These are phyloP conservation scores for Tineola bisselliella DNA, from an alignment of 2,888 invertebrate genomes.

Conservation along the genomic window DNA sequence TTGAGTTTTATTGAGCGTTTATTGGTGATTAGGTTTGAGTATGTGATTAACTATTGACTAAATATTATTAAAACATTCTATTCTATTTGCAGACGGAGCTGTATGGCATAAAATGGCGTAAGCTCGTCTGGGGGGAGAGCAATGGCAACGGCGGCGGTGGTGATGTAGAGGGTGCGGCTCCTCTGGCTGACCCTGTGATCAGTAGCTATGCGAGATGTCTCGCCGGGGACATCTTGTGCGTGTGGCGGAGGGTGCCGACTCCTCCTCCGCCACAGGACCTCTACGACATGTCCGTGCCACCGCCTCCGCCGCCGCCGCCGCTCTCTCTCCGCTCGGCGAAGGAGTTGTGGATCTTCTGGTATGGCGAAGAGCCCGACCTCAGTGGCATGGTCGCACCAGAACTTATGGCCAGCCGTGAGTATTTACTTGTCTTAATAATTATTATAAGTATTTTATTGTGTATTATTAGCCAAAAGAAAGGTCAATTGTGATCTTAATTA, in stretches of 20 bases:
- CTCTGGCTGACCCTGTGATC: slow-evolving; percentile 89
- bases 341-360: slow-evolving; percentile 99
- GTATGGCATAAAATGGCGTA: slow-evolving; percentile 99
- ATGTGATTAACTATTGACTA: neutral
- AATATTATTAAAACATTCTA: neutral
- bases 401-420: slow-evolving; percentile 86
- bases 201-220: slow-evolving; percentile 91
- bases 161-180: slow-evolving; percentile 64
- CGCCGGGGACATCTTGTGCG: slow-evolving; percentile 95
- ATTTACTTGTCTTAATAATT: slow-evolving; percentile 18
- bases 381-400: slow-evolving; percentile 85
- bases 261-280: slow-evolving; percentile 60
- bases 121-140: slow-evolving; percentile 84
- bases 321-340: slow-evolving; percentile 88
- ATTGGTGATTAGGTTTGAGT: too few species aligned
- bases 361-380: slow-evolving; percentile 95
- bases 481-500: neutral
- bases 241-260: slow-evolving; percentile 91
- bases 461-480: too few species aligned
- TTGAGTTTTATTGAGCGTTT: neutral
- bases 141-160: slow-evolving; percentile 59
- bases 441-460: neutral
- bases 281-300: slow-evolving; percentile 56
- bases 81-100: slow-evolving; percentile 89
- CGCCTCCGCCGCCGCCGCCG: slow-evolving; percentile 72